Evolutionary conservation across 2,888 invertebrate species (phyloP), one percentile per base, ranked within the genome.

Genomic region (Zele albiditarsus): DNA sequence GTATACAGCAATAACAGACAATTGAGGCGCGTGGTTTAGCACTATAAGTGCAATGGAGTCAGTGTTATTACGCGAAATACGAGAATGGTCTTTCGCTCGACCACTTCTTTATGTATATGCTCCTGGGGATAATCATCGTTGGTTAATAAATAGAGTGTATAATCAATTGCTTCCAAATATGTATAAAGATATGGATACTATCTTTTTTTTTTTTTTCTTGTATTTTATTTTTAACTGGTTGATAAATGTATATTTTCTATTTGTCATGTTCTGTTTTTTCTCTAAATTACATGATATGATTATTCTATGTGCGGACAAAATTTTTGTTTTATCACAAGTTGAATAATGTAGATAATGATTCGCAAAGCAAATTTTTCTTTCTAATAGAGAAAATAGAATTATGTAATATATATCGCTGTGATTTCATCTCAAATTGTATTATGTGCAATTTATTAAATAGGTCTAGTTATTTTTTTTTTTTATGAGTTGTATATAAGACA

Each of bases 121-220:
- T n/a, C 53, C 28, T 53, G 53, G 31, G 53, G 12, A 68, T 68
- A 68, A 68, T 68, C 53, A 31, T 23, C 28, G 28, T 53, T 53
- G 53, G 20, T 53, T 53, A 20, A 53, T 53, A 53, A 53, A 53
- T 53, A n/a, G n/a, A n/a, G n/a, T 46, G n/a, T 46, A 6, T n/a
- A 46, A 6, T 46, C n/a, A 46, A n/a, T 46, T 46, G 46, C 46
- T 46, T n/a, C n/a, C 4, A 3, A 46, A 46, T 46, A n/a, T 16
- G n/a, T 20, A 6, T 8, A 3, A 20, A 53, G 20, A 53, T 20
- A 53, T 53, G 6, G 4, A 20, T 8, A 53, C 8, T 3, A 20
- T 23, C 1, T 20, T 20, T 0, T 53, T 20, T 20, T 8, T 6
- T 23, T n/a, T 4, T 53, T 8, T 3, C 8, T 42, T 42, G 12